Evolutionary conservation across 2,888 invertebrate species (phyloP), one percentile per base, ranked within the genome.

Genomic region (Drosophila neoperkinsi): DNA sequence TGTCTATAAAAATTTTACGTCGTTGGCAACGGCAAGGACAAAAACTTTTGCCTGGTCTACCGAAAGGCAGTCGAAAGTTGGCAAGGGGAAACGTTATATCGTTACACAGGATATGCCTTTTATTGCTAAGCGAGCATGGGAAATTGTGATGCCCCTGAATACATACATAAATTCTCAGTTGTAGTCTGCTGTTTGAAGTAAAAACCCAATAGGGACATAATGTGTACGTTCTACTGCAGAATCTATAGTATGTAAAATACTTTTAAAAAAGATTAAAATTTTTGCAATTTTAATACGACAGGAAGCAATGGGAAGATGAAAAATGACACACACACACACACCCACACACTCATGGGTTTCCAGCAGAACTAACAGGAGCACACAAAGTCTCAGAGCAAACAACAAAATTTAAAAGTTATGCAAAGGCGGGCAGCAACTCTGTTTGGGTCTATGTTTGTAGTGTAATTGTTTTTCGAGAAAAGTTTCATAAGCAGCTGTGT

Each of bases 1-100:
- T 89, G 90, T 84, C 88, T 82, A 90, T 90, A 88, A 88, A 90
- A 88, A 84, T 89, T 87, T 87, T 79, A 88, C 89, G 87, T 88
- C 71, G 75, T 57, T 74, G 64, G 75, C 84, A 71, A 65, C 50
- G 59, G 84, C 82, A 86, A 80, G 90, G 90, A 90, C 85, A 82
- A 88, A 90, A 85, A 90, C 71, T 87, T 84, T 80, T 79, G 58
- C 88, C 68, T 52, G 61, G 55, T 75, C 70, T 73, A 73, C 74
- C 83, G 57, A 77, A 85, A 55, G 82, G 75, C 79, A 67, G 63
- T 59, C 68, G 43, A 73, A 74, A 58, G 70, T 50, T 66, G 46
- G 21, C 58, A 36, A 33, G 64, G 68, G 67, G 56, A 68, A 71
- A 73, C 76, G 76, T 77, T 90, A 77, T 81, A 84, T 78, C 83